Conservation (phyloP, 2,113 vertebrate genomes). For the Vombatus ursinus region DNA sequence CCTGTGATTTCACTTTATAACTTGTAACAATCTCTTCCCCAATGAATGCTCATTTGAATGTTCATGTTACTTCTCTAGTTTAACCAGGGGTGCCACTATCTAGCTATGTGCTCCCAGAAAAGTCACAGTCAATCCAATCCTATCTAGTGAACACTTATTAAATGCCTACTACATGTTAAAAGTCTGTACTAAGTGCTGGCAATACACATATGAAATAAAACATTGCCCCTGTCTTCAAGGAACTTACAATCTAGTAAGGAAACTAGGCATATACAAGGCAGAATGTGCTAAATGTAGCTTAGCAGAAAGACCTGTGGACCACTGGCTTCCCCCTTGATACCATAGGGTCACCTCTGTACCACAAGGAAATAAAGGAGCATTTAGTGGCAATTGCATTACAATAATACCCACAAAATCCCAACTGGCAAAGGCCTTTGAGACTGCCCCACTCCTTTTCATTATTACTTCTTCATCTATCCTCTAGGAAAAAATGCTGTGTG, state of each 20-base stretch:
- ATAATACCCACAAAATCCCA: not conserved
- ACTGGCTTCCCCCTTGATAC: not conserved
- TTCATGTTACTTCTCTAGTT: not conserved
- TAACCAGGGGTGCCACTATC: not conserved
- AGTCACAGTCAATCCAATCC: too few species aligned
- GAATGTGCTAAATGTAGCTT: not conserved
- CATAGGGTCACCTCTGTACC: not conserved
- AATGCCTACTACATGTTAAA: too few species aligned
- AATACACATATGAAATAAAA: too few species aligned
- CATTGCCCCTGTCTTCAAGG: too few species aligned
- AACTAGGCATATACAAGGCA: not conserved
- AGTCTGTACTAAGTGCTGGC: too few species aligned
- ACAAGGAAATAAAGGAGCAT: not conserved
- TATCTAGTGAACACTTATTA: too few species aligned
- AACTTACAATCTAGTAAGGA: too few species aligned
- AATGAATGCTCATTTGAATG: not conserved
- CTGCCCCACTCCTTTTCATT: not conserved
- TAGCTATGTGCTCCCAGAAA: not conserved
- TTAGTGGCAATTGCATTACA: not conserved
- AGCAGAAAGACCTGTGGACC: not conserved
- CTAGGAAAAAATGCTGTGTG: not conserved
- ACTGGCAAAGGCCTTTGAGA: not conserved
- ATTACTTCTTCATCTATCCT: not conserved
- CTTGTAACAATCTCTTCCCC: not conserved
- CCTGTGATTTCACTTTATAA: not conserved